Base-by-base conservation (phyloP, 2,797 vertebrate species). In the Pangasius macronema region DNA sequence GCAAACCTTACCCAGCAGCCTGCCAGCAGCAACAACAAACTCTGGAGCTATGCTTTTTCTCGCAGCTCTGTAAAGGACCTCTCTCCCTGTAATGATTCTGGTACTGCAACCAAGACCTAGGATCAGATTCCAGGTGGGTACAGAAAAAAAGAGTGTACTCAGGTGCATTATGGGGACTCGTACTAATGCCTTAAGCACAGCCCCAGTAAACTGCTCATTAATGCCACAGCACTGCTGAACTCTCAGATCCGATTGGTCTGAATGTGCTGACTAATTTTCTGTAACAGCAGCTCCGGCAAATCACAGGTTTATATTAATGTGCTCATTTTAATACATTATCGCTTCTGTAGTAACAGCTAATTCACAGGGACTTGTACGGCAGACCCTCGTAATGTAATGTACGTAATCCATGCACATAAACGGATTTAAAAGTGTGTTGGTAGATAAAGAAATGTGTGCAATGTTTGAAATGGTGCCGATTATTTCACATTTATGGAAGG, bases 101-200 rank as follows among this genome's bases (percentile, higher is more conserved):
- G 73, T 53, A 55, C 61, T 36, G 76, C 51, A 59, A 86, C 49
- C 53, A 20, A n/a, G 42, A 72, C 55, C 27, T 20, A 55, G 30
- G 36, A 5, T 88, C n/a, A 20, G 5, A 61, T 85, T 88, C 65
- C 86, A 67, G 33, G 85, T 68, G 82, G 81, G 85, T 87, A 89
- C 87, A 90, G 70, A 42, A 42, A 42, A 42, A 42, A 42, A 42
- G 42, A 83, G 81, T 80, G 70, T 27, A 85, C 89, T 85, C 89
- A 88, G 36, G 67, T n/a, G 14, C 88, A 76, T 87, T 61, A 93
- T 86, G 79, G 84, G 87, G 91, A 90, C 90, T 73, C 9, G 5
- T 20, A 90, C 90, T 68, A 11, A 11, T n/a, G 72, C 86, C 85
- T 82, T 90, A 75, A 76, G 39, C 86, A 2, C 16, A 87, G 51